These are phyloP conservation scores for Pitta sordida DNA, from an alignment of 2,113 vertebrate genomes.

Conservation along the genomic window DNA sequence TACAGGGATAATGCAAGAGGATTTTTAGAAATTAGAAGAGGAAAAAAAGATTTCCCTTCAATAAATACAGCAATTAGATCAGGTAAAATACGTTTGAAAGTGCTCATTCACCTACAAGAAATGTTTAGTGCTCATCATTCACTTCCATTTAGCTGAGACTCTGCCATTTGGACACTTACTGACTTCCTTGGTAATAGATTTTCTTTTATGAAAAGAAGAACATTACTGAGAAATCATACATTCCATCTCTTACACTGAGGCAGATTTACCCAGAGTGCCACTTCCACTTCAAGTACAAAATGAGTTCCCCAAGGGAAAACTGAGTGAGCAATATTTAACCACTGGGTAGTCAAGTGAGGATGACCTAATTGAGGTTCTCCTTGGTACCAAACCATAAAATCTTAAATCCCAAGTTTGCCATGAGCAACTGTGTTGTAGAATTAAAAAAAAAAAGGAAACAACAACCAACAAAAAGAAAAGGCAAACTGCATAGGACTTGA, in stretches of 20 bases:
- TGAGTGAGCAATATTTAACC: not conserved
- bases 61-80: not conserved
- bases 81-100: not conserved
- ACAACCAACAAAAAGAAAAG: not conserved
- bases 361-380: not conserved
- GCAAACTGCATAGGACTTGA: not conserved
- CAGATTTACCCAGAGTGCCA: not conserved
- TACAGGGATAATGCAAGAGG: not conserved
- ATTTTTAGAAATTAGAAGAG: not conserved
- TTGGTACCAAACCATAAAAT: not conserved
- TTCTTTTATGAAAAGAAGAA: not conserved
- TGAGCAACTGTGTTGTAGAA: not conserved
- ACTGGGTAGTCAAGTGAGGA: not conserved
- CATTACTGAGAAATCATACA: not conserved
- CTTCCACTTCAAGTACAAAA: not conserved
- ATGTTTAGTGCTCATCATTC: not conserved
- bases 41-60: not conserved
- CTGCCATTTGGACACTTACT: not conserved
- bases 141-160: not conserved
- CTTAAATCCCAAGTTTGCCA: not conserved
- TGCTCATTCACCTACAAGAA: not conserved
- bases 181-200: not conserved
- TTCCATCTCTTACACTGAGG: not conserved
- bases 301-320: not conserved
- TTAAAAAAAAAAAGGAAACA: accelerated